Percentiles rank a stretch among this genome's conserved stretches.
Evolutionary conservation across 1,140 invertebrate species (phyloP).

Genomic region (Galendromus occidentalis): DNA sequence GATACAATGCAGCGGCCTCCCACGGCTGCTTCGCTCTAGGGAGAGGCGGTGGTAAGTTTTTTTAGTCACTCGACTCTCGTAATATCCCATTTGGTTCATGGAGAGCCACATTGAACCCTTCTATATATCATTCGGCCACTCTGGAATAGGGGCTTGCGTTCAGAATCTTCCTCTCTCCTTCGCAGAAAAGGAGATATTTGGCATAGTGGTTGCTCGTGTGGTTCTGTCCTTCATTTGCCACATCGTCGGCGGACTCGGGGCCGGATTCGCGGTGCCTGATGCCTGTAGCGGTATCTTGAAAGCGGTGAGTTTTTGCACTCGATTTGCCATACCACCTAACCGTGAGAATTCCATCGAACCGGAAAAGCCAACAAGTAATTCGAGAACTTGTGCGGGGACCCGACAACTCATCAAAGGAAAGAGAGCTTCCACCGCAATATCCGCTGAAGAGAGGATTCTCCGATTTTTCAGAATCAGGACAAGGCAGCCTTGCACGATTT

Average conservation of each 20-base stretch:
- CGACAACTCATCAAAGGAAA: no score
- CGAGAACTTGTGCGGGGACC: no score
- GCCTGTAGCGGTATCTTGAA: background rate
- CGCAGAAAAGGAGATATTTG: constrained; percentile 1
- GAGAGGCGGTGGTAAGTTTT: background rate
- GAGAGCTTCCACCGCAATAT: no score
- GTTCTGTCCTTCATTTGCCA: background rate
- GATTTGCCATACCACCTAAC: no score
- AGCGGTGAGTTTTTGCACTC: background rate
- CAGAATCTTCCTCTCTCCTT: no score
- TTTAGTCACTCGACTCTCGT: background rate
- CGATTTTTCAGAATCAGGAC: background rate
- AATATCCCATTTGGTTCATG: background rate
- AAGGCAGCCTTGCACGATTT: no score
- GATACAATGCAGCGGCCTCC: background rate
- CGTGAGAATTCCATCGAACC: no score
- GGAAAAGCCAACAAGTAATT: no score
- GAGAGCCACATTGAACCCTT: no score
- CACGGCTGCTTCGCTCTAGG: background rate
- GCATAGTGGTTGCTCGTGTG: background rate
- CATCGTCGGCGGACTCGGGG: background rate
- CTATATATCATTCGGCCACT: no score
- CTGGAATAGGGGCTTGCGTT: no score
- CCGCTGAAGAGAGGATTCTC: no score
- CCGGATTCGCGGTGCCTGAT: background rate